Conservation (phyloP, 2,113 vertebrate species). For the Amblyornis subalaris region DNA sequence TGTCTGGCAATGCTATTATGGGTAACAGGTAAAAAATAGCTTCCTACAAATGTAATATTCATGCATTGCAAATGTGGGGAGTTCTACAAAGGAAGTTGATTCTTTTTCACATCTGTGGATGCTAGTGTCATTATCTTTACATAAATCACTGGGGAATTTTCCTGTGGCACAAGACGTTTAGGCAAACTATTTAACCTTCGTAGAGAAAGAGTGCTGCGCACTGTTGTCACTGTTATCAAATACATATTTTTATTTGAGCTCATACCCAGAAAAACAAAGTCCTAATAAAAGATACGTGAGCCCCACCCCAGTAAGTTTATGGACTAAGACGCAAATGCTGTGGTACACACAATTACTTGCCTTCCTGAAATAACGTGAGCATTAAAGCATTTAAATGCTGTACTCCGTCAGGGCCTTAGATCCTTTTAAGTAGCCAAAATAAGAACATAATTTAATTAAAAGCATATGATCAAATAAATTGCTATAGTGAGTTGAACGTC, state of each 20-base stretch:
- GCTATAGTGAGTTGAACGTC: slow-evolving; percentile 8
- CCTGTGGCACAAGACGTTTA: not conserved
- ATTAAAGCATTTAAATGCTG: not conserved
- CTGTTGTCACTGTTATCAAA: not conserved
- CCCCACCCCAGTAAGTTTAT: slow-evolving; percentile 5
- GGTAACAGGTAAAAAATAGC: slow-evolving; percentile 35
- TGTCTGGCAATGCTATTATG: not conserved
- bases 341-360: not conserved
- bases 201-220: not conserved
- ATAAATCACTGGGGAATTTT: not conserved
- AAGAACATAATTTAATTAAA: slow-evolving; percentile 44
- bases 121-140: not conserved
- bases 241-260: not conserved
- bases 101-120: not conserved
- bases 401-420: not conserved
- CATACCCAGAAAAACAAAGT: not conserved
- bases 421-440: slow-evolving; percentile 23
- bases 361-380: not conserved
- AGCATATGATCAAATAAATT: slow-evolving; percentile 2
- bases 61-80: not conserved
- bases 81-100: not conserved
- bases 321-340: not conserved
- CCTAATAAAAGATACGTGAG: not conserved
- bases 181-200: not conserved
- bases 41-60: not conserved